Conservation (phyloP, 2,113 vertebrate genomes). For the Gallinago undulata region DNA sequence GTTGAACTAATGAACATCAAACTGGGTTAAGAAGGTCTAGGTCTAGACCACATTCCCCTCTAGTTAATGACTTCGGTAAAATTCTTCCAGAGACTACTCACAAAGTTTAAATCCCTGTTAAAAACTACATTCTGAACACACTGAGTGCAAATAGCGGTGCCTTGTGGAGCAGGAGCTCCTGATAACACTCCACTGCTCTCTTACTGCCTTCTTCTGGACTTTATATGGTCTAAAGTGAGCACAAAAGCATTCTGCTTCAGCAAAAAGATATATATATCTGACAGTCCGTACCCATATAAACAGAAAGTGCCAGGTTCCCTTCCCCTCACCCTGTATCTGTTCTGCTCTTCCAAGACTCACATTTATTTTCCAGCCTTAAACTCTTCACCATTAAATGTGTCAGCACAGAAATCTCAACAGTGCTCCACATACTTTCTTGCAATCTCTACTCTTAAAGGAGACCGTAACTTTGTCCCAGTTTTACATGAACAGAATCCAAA, state of each 20-base stretch:
- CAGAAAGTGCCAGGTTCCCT: neutral
- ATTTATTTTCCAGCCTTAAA: neutral
- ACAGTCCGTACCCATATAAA: neutral
- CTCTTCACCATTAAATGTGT: neutral
- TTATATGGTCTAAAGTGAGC: neutral
- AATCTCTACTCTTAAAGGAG: neutral
- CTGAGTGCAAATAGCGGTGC: rapidly evolving
- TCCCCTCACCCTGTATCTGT: rapidly evolving
- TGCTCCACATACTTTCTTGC: neutral
- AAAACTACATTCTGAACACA: neutral
- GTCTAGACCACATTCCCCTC: neutral
- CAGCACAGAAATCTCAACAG: neutral
- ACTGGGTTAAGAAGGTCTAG: neutral
- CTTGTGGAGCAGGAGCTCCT: neutral
- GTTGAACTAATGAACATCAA: neutral
- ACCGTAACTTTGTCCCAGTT: neutral
- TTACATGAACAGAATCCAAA: neutral
- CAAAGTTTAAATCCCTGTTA: neutral
- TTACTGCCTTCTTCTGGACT: neutral
- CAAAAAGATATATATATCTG: neutral
- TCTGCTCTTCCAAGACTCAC: neutral
- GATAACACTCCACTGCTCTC: neutral
- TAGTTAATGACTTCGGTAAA: neutral
- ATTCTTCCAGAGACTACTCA: neutral
- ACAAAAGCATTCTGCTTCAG: neutral